phyloP scores from a whole-genome alignment of 2,113 vertebrate species.

The Platysternon megacephalum region DNA sequence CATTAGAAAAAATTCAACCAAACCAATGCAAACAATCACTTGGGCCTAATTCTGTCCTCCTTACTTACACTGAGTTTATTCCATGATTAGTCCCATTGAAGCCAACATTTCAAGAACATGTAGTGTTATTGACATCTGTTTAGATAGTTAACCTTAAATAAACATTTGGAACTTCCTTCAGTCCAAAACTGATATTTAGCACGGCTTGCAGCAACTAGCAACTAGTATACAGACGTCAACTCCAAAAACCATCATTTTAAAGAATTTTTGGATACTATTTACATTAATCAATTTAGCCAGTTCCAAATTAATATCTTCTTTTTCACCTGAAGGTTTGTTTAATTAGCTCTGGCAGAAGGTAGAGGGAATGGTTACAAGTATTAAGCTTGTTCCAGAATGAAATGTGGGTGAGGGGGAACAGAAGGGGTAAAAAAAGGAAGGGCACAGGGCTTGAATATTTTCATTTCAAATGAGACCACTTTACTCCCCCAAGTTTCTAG shows the following conservation, averaged over 20 bases:
- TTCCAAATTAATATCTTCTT: neutral
- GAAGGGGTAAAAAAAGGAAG: neutral
- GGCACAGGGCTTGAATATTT: neutral
- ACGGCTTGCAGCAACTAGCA: too few relatives aligned
- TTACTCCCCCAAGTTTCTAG: neutral
- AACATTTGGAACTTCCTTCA: neutral
- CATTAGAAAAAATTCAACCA: neutral
- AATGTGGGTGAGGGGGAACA: neutral
- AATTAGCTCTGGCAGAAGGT: neutral
- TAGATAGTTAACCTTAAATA: neutral
- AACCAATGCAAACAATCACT: neutral
- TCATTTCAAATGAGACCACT: neutral
- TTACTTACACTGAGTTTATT: neutral
- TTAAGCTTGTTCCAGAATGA: neutral
- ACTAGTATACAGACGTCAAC: neutral
- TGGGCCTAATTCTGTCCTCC: neutral
- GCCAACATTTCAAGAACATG: neutral
- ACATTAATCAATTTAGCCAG: neutral
- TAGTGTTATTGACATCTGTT: neutral
- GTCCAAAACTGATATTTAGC: neutral
- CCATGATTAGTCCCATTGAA: accelerated
- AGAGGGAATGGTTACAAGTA: neutral
- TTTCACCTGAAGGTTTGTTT: neutral
- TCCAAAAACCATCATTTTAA: neutral
- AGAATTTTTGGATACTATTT: neutral